phyloP scores from a whole-genome alignment of 2,888 invertebrate species.

The Drosophila nr. medialis region DNA sequence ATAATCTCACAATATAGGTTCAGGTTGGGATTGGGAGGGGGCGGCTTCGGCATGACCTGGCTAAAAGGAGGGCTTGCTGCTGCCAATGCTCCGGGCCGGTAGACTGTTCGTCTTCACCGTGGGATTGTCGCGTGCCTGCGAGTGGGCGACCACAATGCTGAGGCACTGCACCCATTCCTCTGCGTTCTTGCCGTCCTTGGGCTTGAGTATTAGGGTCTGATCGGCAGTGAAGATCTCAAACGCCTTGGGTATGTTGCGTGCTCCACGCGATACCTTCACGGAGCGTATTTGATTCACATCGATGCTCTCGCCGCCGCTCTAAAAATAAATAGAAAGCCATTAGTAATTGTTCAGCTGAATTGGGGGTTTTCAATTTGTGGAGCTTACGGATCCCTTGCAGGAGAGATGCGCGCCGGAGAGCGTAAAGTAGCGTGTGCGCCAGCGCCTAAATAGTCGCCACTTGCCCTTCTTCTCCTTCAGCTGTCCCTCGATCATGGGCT shows the following conservation, averaged over 20 bases:
- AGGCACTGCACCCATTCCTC: constrained; percentile 98
- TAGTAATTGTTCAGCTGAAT: background rate
- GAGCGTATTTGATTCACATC: constrained; percentile 97
- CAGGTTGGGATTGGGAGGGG: constrained; percentile 24
- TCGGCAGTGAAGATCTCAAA: constrained; percentile 98
- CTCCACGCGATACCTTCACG: constrained; percentile 96
- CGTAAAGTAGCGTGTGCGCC: constrained; percentile 97
- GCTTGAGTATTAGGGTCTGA: constrained; percentile 96
- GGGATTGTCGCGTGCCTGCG: constrained; percentile 85
- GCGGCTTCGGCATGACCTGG: constrained; percentile 38
- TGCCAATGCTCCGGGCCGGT: constrained; percentile 84
- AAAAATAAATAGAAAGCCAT: background rate
- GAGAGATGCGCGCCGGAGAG: constrained; percentile 96
- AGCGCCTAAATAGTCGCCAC: constrained; percentile 95
- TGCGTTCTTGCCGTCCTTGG: constrained; percentile 96
- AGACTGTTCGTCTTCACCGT: constrained; percentile 85
- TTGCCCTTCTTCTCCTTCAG: constrained; percentile 96
- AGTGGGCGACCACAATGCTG: constrained; percentile 95
- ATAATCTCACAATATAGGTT: constrained; percentile 77
- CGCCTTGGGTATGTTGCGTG: constrained; percentile 96
- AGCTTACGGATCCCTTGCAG: constrained; percentile 92
- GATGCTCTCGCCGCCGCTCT: constrained; percentile 94
- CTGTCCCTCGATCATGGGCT: constrained; percentile 95
- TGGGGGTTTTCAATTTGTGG: rapidly evolving
- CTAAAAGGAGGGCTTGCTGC: constrained; percentile 83